These are phyloP conservation scores for Bovichtus variegatus DNA, from an alignment of 2,797 vertebrate genomes.

Conservation along the genomic window DNA sequence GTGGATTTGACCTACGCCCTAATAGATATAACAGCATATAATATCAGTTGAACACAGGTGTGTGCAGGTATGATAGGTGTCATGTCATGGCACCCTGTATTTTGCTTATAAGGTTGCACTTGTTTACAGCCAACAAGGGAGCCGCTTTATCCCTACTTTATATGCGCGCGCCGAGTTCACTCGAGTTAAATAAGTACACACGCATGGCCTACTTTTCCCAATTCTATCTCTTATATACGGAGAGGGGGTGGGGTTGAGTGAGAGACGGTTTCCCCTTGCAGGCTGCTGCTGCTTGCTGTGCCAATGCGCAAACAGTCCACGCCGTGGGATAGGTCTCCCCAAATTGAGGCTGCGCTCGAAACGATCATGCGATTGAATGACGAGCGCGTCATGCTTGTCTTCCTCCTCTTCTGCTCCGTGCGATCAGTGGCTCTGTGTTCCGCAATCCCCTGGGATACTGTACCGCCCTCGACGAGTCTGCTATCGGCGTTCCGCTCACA, in stretches of 20 bases:
- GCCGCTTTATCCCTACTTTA: constrained; percentile 51
- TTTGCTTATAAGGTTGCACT: neutral
- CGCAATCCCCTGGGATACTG: constrained; percentile 79
- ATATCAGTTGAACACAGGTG: neutral
- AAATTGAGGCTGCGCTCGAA: constrained; percentile 75
- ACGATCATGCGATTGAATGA: constrained; percentile 82
- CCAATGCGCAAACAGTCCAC: constrained; percentile 80
- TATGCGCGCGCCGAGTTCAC: constrained; percentile 56
- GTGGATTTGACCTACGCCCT: no score
- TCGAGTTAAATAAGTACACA: constrained; percentile 61
- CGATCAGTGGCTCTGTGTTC: constrained; percentile 85
- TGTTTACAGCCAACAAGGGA: constrained; percentile 50
- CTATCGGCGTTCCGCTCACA: constrained; percentile 83
- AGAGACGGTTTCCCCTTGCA: constrained; percentile 40
- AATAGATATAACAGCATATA: no score
- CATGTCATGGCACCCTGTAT: neutral
- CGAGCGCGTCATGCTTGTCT: constrained; percentile 78
- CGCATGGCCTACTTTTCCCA: constrained; percentile 65
- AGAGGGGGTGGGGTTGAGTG: neutral
- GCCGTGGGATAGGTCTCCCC: constrained; percentile 73
- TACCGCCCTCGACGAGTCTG: constrained; percentile 84
- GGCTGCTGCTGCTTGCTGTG: constrained; percentile 67
- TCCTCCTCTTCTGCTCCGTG: constrained; percentile 61
- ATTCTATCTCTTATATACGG: constrained; percentile 40
- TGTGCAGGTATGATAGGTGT: neutral